These are phyloP conservation scores for Myotis yumanensis DNA, from an alignment of 2,113 vertebrate genomes.

Conservation along the genomic window DNA sequence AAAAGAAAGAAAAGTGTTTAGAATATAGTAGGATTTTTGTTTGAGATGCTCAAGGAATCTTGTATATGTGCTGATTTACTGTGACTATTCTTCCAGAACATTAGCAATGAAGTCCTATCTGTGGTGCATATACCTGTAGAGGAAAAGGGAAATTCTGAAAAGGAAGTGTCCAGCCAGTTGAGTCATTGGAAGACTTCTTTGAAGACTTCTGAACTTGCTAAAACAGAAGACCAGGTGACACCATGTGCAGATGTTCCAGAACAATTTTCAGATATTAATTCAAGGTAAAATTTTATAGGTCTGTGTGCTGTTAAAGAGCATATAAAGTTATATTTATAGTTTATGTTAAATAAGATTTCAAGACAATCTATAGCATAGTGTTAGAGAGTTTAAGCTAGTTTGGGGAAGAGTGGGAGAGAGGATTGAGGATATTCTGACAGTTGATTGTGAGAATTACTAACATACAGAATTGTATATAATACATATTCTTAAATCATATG, in stretches of 20 bases:
- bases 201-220: conserved; percentile 5
- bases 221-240: conserved; percentile 27
- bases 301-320: conserved; percentile 38
- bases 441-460: conserved; percentile 21
- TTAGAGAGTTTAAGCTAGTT: conserved; percentile 39
- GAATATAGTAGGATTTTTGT: conserved; percentile 5
- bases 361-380: not conserved
- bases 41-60: conserved; percentile 8
- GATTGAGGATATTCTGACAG: not conserved
- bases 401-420: not conserved
- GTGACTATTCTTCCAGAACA: conserved; percentile 72
- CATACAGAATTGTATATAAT: not conserved
- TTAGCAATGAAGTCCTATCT: not conserved
- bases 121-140: conserved; percentile 11
- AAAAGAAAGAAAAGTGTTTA: not conserved
- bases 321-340: not conserved
- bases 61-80: conserved; percentile 20
- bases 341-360: not conserved
- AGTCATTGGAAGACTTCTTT: conserved; percentile 42
- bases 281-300: conserved; percentile 71
- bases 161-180: not conserved
- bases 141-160: conserved; percentile 46
- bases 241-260: conserved; percentile 43
- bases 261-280: conserved; percentile 47
- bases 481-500: not conserved